Conservation (phyloP, 2,797 vertebrate species). For the Pogoniulus pusillus region DNA sequence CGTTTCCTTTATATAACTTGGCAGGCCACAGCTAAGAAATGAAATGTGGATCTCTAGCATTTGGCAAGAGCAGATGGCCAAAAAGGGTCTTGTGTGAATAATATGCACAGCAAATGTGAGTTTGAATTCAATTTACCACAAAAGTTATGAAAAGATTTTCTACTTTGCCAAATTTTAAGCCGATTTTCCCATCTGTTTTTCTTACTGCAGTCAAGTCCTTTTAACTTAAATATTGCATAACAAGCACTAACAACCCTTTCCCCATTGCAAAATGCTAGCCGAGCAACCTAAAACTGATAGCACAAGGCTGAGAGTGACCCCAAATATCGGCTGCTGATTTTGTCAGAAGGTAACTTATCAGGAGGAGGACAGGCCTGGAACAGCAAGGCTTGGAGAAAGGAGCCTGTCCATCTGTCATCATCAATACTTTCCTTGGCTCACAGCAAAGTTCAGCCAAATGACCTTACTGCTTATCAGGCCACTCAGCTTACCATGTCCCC, state of each 20-base stretch:
- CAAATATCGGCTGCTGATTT: neutral
- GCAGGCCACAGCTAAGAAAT: conserved; percentile 24
- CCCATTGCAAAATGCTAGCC: conserved; percentile 6
- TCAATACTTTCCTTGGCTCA: neutral
- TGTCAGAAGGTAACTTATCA: neutral
- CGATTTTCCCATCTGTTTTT: neutral
- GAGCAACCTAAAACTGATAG: neutral
- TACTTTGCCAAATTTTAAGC: conserved; percentile 9
- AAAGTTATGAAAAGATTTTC: neutral
- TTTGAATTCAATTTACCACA: conserved; percentile 1
- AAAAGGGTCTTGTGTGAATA: conserved; percentile 1
- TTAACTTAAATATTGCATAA: neutral
- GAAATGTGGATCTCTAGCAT: conserved; percentile 17
- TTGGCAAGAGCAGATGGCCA: conserved; percentile 10
- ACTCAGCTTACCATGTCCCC: neutral
- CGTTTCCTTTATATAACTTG: conserved; percentile 58
- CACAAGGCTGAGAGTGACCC: neutral
- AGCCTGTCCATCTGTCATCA: conserved; percentile 5
- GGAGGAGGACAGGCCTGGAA: neutral
- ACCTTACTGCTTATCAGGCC: neutral
- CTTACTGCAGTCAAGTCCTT: neutral
- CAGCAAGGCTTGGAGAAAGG: neutral
- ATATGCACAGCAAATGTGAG: neutral
- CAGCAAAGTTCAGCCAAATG: neutral
- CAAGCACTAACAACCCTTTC: neutral